Base-by-base conservation (phyloP, 2,888 invertebrate genomes). In the Alsophila aescularia region DNA sequence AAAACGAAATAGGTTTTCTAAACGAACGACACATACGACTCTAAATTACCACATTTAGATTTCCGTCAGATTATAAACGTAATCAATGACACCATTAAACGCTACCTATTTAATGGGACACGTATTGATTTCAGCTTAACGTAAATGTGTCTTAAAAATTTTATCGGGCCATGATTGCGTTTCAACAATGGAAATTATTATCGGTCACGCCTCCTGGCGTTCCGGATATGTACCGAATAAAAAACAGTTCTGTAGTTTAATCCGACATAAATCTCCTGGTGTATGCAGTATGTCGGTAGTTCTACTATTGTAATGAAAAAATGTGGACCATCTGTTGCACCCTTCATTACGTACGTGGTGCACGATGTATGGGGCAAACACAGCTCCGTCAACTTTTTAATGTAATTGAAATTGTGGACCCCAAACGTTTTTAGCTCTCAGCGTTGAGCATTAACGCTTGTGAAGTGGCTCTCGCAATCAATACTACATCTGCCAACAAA, bases 321-420 rank as follows among this genome's bases (percentile, higher is more conserved):
- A 90, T 88, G 73, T 76, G 76, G 72, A 87, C 87, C 90, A 90
- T 90, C 90, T 91, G 90, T 90, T 90, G 84, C 89, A 86, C 90
- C 90, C 90, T 90, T 87, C 89, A 87, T 88, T 88, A 86, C 84
- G 73, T 84, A 73, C 74, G 72, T 79, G 70, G 72, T 73, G 67
- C 72, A 68, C 74, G 70, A 78, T 81, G 81, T 83, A 86, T 83
- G 79, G 85, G 82, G 82, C 79, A 83, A 79, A 86, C 73, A 79
- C 76, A 77, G 76, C 54, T 54, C 71, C 80, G 81, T 84, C 85
- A 83, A 85, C 83, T 89, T 90, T 90, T 90, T 89, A 90, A 90
- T 88, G 83, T 90, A 87, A 90, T 89, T 90, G 88, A 89, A 90
- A 85, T 77, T 79, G 79, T 80, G 78, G 76, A 76, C 84, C 86